These are phyloP conservation scores for Notodonta dromedarius DNA, from an alignment of 2,888 invertebrate species.

Conservation along the genomic window DNA sequence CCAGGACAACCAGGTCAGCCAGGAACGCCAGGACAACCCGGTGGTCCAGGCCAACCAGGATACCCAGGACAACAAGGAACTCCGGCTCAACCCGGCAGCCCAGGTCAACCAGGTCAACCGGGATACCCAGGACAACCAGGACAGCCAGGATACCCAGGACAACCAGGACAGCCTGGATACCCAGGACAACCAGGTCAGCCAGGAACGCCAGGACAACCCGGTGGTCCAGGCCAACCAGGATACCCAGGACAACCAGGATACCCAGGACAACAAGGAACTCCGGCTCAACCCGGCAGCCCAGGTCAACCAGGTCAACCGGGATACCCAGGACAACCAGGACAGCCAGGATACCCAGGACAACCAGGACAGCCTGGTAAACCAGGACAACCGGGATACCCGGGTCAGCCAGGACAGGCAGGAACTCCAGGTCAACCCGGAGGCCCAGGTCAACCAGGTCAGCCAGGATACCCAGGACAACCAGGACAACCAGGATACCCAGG, in stretches of 20 bases:
- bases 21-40: slow-evolving; percentile 52
- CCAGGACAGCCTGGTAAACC: slow-evolving; percentile 18
- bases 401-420: slow-evolving; percentile 6
- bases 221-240: slow-evolving; percentile 65
- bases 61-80: slow-evolving; percentile 40
- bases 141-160: slow-evolving; percentile 7
- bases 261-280: slow-evolving; percentile 37
- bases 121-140: slow-evolving; percentile 10
- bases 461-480: slow-evolving; percentile 43
- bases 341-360: slow-evolving; percentile 8
- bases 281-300: slow-evolving; percentile 42
- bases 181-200: slow-evolving; percentile 9
- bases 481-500: too few relatives aligned
- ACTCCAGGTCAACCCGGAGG: slow-evolving; percentile 59
- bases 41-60: slow-evolving; percentile 65
- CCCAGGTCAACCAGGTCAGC: slow-evolving; percentile 58
- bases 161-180: slow-evolving; percentile 6
- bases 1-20: slow-evolving; percentile 9
- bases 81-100: slow-evolving; percentile 41
- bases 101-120: slow-evolving; percentile 45
- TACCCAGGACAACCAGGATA: slow-evolving; percentile 44
- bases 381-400: slow-evolving; percentile 21
- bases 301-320: slow-evolving; percentile 43
- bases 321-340: slow-evolving; percentile 7
- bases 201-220: slow-evolving; percentile 52